Evolutionary conservation across 2,888 invertebrate genomes (phyloP).

Genomic region (Drosophila ustulata): DNA sequence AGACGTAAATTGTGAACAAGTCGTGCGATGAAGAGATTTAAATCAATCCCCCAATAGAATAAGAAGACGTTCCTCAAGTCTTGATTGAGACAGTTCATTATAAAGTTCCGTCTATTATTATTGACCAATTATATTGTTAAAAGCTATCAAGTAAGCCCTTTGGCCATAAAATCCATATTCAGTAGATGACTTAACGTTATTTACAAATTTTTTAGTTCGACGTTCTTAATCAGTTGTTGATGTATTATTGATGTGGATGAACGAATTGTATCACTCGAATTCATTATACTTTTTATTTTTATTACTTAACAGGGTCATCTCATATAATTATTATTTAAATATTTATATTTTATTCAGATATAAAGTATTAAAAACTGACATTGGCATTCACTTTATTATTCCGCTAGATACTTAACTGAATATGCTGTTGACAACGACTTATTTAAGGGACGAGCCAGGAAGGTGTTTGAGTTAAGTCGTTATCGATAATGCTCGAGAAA

Average conservation of each 20-base stretch:
- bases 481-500: constrained; percentile 3
- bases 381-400: neutral
- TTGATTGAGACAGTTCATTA: neutral
- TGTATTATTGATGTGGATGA: too few relatives aligned
- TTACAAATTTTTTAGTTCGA: too few relatives aligned
- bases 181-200: too few relatives aligned
- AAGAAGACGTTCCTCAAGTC: neutral
- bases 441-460: neutral
- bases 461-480: neutral
- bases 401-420: neutral
- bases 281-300: too few relatives aligned
- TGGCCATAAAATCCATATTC: too few relatives aligned
- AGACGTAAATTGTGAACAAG: constrained; percentile 2
- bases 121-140: neutral
- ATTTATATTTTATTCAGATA: too few relatives aligned
- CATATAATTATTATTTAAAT: too few relatives aligned
- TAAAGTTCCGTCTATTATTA: too few relatives aligned
- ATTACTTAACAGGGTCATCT: too few relatives aligned
- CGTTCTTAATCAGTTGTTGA: too few relatives aligned
- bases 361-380: too few relatives aligned
- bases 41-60: constrained; percentile 16
- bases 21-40: constrained; percentile 26
- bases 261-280: too few relatives aligned
- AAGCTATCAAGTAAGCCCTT: neutral
- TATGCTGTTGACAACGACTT: neutral